Evolutionary conservation across 2,888 invertebrate genomes (phyloP).

Genomic region (Chymomyza caudatula): DNA sequence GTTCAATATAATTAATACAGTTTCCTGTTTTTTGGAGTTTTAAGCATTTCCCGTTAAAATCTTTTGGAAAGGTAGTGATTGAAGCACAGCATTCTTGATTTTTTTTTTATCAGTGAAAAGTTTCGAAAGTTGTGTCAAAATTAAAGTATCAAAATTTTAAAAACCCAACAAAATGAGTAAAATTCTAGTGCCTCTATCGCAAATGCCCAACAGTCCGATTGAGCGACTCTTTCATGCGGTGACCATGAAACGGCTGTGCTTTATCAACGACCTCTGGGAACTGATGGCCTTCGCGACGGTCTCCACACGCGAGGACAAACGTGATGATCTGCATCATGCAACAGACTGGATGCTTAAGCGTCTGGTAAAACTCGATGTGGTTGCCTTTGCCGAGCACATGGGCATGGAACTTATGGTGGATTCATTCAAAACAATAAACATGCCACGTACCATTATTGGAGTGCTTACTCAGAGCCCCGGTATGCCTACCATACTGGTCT

Average conservation of each 20-base stretch:
- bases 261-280: slow-evolving; percentile 41
- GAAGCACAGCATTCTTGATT: too few species aligned
- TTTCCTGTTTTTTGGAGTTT: too few species aligned
- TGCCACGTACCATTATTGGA: slow-evolving; percentile 40
- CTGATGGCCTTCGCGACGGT: slow-evolving; percentile 30
- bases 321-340: slow-evolving; percentile 21
- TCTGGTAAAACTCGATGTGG: slow-evolving; percentile 27
- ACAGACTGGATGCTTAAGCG: slow-evolving; percentile 41
- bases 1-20: too few species aligned
- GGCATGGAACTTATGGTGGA: slow-evolving; percentile 38
- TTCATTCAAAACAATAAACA: slow-evolving; percentile 22
- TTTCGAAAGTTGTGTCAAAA: not conserved
- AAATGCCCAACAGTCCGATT: too few species aligned
- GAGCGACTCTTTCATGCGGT: slow-evolving; percentile 38
- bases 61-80: too few species aligned
- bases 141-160: not conserved
- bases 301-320: slow-evolving; percentile 18
- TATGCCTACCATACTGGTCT: slow-evolving; percentile 38
- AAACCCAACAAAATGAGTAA: not conserved
- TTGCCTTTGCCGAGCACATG: slow-evolving; percentile 40
- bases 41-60: too few species aligned
- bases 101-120: too few species aligned
- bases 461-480: slow-evolving; percentile 11
- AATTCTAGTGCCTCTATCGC: too few species aligned
- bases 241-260: slow-evolving; percentile 35